These are phyloP conservation scores for Penaeus vannamei DNA, from an alignment of 1,140 invertebrate genomes.

Conservation along the genomic window DNA sequence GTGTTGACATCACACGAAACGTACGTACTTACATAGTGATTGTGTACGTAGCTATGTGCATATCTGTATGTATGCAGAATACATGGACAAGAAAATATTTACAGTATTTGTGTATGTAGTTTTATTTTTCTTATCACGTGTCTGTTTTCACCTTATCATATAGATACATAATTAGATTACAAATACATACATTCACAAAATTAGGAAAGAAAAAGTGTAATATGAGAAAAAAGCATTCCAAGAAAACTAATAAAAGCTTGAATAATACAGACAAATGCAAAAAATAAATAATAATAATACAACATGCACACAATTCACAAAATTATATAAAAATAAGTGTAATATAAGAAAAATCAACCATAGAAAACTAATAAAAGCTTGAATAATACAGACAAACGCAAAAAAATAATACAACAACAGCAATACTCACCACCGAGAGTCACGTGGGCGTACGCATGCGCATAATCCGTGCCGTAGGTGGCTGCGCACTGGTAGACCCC, in stretches of 20 bases:
- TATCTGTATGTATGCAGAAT: too few species aligned
- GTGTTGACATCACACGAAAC: too few species aligned
- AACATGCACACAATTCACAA: too few species aligned
- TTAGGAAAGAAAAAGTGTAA: neutral
- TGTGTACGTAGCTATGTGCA: too few species aligned
- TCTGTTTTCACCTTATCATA: too few species aligned
- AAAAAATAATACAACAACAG: neutral
- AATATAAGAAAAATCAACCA: neutral
- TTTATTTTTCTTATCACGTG: too few species aligned
- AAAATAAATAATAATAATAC: neutral
- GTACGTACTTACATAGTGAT: too few species aligned
- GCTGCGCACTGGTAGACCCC: slow-evolving; percentile 94
- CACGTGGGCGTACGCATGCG: slow-evolving; percentile 76
- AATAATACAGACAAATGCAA: neutral
- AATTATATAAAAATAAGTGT: neutral
- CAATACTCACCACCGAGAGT: slow-evolving; percentile 38
- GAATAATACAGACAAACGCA: neutral
- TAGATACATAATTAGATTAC: too few species aligned
- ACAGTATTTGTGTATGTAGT: too few species aligned
- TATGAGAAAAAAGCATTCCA: neutral
- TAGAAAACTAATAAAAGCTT: neutral
- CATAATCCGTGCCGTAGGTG: slow-evolving; percentile 87
- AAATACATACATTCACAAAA: too few species aligned
- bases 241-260: neutral
- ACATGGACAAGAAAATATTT: too few species aligned